Evolutionary conservation across 1,140 invertebrate genomes (phyloP).

Genomic region (Brachionus asplanchnoidis): DNA sequence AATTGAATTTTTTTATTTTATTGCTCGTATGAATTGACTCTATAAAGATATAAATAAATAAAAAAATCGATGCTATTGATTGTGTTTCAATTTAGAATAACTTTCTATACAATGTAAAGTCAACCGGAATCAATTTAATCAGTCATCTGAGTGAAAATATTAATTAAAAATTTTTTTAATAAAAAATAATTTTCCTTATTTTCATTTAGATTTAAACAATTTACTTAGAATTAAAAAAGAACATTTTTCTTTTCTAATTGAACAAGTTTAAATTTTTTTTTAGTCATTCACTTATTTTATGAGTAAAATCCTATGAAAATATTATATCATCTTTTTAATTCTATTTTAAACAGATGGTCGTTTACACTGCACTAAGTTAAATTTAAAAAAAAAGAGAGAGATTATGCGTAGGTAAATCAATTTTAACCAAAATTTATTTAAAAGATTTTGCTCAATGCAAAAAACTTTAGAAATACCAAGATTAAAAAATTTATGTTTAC

Average conservation of each 20-base stretch:
- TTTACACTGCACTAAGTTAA: neutral
- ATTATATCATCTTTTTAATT: neutral
- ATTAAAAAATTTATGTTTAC: neutral
- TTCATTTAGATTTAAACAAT: neutral
- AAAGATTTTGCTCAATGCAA: conserved; percentile 19
- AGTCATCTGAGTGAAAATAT: neutral
- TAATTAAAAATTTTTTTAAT: neutral
- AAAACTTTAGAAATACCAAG: neutral
- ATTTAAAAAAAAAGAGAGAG: neutral
- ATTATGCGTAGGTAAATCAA: neutral
- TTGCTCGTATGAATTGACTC: neutral
- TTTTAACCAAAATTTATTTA: neutral
- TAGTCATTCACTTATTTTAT: neutral
- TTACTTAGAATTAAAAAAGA: too few species aligned
- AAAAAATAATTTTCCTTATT: neutral
- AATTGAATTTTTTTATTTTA: neutral
- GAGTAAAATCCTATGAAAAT: neutral
- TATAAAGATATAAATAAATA: neutral
- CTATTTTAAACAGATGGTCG: conserved; percentile 25
- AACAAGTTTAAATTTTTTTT: neutral
- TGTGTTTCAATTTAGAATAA: neutral
- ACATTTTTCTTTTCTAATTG: too few species aligned
- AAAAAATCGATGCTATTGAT: neutral
- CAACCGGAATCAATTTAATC: neutral
- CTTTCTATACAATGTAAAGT: neutral